Conservation (phyloP, 2,797 vertebrate species). For the Pangasius sanitwongsei region DNA sequence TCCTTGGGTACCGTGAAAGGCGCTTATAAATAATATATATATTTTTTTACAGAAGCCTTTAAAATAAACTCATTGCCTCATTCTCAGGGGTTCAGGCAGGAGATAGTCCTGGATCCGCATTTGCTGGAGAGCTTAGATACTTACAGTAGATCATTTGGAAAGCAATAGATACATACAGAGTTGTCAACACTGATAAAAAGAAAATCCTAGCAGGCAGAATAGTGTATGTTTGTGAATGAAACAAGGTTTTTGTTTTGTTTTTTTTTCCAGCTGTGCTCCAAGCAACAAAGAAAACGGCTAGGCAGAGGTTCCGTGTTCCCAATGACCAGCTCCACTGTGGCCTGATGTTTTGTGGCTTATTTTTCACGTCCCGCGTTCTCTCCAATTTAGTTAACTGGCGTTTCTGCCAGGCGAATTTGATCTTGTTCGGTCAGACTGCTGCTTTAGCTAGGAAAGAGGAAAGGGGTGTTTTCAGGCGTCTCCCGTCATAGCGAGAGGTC, state of each 20-base stretch:
- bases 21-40: neutral
- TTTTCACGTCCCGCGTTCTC: neutral
- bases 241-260: neutral
- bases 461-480: neutral
- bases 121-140: neutral
- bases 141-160: neutral
- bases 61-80: neutral
- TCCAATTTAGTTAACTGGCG: neutral
- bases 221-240: neutral
- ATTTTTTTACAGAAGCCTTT: neutral
- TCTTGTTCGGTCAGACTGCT: neutral
- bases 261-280: neutral
- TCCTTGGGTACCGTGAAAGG: neutral
- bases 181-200: neutral
- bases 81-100: neutral
- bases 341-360: too few relatives aligned
- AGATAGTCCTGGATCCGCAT: neutral
- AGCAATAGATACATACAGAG: neutral
- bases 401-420: neutral
- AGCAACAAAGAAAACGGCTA: neutral
- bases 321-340: neutral
- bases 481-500: neutral
- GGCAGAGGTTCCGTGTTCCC: neutral
- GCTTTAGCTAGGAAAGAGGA: neutral
- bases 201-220: neutral